Evolutionary conservation across 2,888 invertebrate genomes (phyloP).

Genomic region (Chrysina gloriosa): DNA sequence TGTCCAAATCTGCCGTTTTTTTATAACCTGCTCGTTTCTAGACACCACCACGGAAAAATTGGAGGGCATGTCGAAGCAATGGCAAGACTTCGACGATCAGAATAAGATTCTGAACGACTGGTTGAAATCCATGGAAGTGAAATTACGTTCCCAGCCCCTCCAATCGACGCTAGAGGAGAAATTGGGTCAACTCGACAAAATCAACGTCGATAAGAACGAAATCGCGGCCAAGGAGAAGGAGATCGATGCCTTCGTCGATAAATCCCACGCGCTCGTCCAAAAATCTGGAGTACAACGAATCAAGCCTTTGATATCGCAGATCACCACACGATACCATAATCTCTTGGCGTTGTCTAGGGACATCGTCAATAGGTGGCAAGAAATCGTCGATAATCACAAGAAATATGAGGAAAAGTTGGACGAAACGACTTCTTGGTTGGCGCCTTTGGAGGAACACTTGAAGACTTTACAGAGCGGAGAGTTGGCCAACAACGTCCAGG

Average conservation of each 20-base stretch:
- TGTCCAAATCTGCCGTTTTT: too few species aligned
- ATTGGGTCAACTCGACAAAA: conserved; percentile 76
- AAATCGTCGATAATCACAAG: conserved; percentile 84
- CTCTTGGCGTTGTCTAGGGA: conserved; percentile 86
- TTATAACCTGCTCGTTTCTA: conserved; percentile 51
- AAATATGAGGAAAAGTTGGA: conserved; percentile 80
- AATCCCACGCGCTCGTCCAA: conserved; percentile 87
- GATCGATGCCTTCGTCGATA: conserved; percentile 89
- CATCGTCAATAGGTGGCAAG: conserved; percentile 85
- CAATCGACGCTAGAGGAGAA: conserved; percentile 86
- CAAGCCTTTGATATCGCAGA: conserved; percentile 87
- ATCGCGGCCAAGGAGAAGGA: conserved; percentile 85
- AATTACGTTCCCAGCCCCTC: conserved; percentile 87
- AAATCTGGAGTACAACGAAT: conserved; percentile 86
- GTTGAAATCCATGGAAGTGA: conserved; percentile 86
- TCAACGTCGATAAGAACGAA: conserved; percentile 79
- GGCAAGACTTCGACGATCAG: conserved; percentile 88
- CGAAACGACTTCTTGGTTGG: conserved; percentile 82
- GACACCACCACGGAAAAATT: conserved; percentile 79
- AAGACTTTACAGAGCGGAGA: conserved; percentile 74
- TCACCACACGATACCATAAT: conserved; percentile 88
- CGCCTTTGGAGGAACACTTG: conserved; percentile 79
- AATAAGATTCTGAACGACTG: conserved; percentile 86
- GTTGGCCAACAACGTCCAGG: conserved; percentile 70
- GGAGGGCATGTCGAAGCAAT: conserved; percentile 79